Evolutionary conservation across 2,797 vertebrate species (phyloP), one percentile per base, ranked within the genome.

Genomic region (Darevskia mixta): DNA sequence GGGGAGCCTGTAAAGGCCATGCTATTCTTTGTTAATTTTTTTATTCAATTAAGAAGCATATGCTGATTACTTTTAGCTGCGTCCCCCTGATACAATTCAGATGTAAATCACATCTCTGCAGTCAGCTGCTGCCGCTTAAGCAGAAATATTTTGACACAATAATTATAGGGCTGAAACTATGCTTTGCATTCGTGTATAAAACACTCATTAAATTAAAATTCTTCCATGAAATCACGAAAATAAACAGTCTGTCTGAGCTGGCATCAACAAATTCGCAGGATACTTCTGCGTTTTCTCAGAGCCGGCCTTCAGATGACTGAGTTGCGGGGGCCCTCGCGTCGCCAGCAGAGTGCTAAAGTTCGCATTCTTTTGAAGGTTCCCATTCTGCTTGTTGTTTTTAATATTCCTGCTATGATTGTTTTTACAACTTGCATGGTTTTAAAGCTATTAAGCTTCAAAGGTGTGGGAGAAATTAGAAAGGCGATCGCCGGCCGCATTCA

Each of bases 151-250:
- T 97, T 98, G 98, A 98, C 98, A 98, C 97, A 95, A 97, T 99
- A 98, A 99, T 99, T 99, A 97, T 86, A 97, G 97, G 96, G 95
- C 95, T 96, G 94, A 95, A 97, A 95, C 96, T 96, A 97, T 98
- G 98, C 98, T 98, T 97, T 97, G 97, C 97, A 97, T 97, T 97
- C 97, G 96, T 96, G 96, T 98, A 97, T 97, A 98, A 98, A 98
- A 97, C 97, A 97, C 97, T 98, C 98, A 98, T 98, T 98, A 98
- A 98, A 98, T 99, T 98, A 97, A 98, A 98, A 99, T 99, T 98
- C 98, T 98, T 98, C 97, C 96, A 98, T 97, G 98, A 98, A 98
- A 98, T 94, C 97, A 97, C 98, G 98, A 99, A 99, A 99, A 99
- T 99, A 99, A 99, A 99, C 98, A 99, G 98, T 96, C 96, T 96